Base-by-base conservation (phyloP, 2,113 vertebrate species). In the Diadophis punctatus region DNA sequence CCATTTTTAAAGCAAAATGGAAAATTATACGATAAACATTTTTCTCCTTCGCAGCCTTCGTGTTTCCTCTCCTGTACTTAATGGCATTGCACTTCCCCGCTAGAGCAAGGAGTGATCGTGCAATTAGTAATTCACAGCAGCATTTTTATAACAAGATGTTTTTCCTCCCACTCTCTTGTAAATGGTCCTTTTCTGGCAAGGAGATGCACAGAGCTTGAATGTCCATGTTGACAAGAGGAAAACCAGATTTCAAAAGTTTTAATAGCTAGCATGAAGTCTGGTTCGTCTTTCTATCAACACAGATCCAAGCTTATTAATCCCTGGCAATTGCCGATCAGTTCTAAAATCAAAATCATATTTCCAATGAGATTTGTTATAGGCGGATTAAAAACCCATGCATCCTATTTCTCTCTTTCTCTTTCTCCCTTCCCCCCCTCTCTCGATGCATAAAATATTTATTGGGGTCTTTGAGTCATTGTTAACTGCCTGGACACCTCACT, bases 251-350 rank as follows among this genome's bases (percentile, higher is more conserved):
- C 96, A 97, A 97, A 97, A 97, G 95, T 97, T 98, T 96, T 94
- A 3, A 97, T 96, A 96, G 96, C 96, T 96, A 96, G 97, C 95
- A 8, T 95, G 96, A 92, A 96, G 95, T 96, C 97, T 95, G 91
- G 96, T 97, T 97, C 96, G 96, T 97, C 34, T 96, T 92, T 97
- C 97, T 96, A 93, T 95, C 96, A 93, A 97, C 97, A 97, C 94
- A 95, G 97, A 96, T 96, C 97, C 96, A 97, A 97, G 97, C 97
- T 91, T 94, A 96, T 97, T 97, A 96, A 95, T 96, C 96, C 97
- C 97, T 97, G 97, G 96, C 97, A 97, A 97, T 96, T 98, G 97
- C 96, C 96, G 97, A 97, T 97, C 97, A 97, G 95, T 97, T 95
- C 96, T 97, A 96, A 46, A 97, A 96, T 80, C 34, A 80, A 80